These are phyloP conservation scores for Brachyopa scutellaris DNA, from an alignment of 2,888 invertebrate species.

Conservation along the genomic window DNA sequence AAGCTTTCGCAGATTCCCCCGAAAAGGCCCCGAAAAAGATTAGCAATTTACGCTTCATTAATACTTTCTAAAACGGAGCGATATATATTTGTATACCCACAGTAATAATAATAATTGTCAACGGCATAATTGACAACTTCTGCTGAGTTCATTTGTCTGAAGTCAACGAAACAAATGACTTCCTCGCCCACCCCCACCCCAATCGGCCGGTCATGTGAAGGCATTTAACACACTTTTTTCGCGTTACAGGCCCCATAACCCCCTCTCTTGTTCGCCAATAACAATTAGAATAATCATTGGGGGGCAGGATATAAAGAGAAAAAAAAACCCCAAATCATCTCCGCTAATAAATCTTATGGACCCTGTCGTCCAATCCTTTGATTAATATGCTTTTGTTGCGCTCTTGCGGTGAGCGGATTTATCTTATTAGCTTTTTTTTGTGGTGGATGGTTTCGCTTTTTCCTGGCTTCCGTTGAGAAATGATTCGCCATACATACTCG, in stretches of 20 bases:
- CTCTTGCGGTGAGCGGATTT: conserved; percentile 32
- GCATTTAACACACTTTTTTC: conserved; percentile 50
- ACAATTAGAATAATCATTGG: conserved; percentile 69
- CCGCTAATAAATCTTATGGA: conserved; percentile 70
- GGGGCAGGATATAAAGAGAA: neutral
- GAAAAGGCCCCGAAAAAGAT: conserved; percentile 1
- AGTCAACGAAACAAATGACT: conserved; percentile 39
- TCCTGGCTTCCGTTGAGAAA: conserved; percentile 52
- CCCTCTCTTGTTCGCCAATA: conserved; percentile 32
- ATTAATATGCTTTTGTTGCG: conserved; percentile 63
- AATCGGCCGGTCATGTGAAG: conserved; percentile 26
- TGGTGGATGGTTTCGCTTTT: conserved; percentile 32
- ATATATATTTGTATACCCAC: too few species aligned
- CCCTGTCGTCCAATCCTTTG: conserved; percentile 71
- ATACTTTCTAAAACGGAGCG: conserved; percentile 1
- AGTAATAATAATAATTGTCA: conserved; percentile 24
- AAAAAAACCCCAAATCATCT: conserved; percentile 65
- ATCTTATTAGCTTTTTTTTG: conserved; percentile 37
- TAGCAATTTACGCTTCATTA: conserved; percentile 27
- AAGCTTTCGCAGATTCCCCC: neutral
- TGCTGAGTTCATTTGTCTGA: conserved; percentile 47
- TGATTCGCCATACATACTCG: conserved; percentile 60
- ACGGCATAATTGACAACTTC: conserved; percentile 43
- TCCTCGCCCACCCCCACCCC: conserved; percentile 14
- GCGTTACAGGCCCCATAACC: neutral